Evolutionary conservation across 2,797 vertebrate species (phyloP).

Genomic region (Eulemur coronatus): DNA sequence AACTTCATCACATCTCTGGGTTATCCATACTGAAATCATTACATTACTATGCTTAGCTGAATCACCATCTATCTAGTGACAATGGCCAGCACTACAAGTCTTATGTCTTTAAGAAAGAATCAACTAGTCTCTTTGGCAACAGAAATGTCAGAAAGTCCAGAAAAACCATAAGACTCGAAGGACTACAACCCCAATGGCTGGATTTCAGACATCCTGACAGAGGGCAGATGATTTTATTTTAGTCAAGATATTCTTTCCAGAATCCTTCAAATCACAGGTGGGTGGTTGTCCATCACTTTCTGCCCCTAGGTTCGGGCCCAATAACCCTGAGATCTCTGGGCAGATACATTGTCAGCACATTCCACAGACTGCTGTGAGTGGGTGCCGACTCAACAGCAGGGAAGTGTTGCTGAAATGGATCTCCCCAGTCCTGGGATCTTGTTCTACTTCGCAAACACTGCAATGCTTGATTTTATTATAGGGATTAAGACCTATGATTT

Average conservation of each 20-base stretch:
- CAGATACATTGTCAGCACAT: background rate
- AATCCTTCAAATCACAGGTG: background rate
- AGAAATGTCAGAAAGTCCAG: background rate
- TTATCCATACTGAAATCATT: background rate
- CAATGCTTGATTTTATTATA: background rate
- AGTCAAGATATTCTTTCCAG: background rate
- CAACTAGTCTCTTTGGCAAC: background rate
- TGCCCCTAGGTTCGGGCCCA: background rate
- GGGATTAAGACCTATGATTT: conserved; percentile 22
- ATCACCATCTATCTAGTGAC: background rate
- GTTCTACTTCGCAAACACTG: background rate
- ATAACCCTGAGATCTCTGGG: background rate
- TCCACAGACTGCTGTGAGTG: too few species aligned
- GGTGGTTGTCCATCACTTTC: background rate
- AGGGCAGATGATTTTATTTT: background rate
- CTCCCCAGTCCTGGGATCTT: background rate
- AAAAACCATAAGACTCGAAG: background rate
- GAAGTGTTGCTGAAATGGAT: background rate
- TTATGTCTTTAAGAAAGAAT: background rate
- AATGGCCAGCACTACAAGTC: background rate
- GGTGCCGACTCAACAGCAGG: background rate
- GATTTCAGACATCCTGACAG: background rate
- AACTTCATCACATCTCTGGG: background rate
- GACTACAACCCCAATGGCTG: background rate
- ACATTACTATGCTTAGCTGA: background rate